Percentiles rank a stretch among this genome's conserved stretches.
Conservation (phyloP, 2,797 vertebrate genomes). For the Chanos chanos region DNA sequence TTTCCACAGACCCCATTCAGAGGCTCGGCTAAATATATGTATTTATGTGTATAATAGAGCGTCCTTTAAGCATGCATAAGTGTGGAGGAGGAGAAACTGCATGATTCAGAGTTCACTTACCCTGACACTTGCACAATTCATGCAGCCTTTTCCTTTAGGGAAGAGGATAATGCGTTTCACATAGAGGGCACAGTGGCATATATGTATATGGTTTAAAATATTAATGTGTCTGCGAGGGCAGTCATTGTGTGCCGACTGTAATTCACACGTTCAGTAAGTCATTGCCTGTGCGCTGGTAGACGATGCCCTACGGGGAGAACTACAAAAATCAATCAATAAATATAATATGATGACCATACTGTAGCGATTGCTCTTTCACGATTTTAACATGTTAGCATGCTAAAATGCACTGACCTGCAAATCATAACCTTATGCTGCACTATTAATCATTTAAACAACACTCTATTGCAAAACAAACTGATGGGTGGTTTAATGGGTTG, state of each 20-base stretch:
- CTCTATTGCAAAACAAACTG: constrained; percentile 15
- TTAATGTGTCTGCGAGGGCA: constrained; percentile 48
- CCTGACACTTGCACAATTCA: constrained; percentile 5
- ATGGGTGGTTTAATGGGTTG: constrained; percentile 23
- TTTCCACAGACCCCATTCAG: too few relatives aligned
- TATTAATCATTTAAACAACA: constrained; percentile 9
- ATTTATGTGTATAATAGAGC: too few relatives aligned
- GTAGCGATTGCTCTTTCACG: constrained; percentile 46
- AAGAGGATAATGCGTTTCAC: constrained; percentile 30
- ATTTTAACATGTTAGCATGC: constrained; percentile 32
- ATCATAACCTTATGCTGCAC: constrained; percentile 1
- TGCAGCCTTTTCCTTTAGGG: not conserved
- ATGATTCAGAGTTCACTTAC: not conserved
- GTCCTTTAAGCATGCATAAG: too few relatives aligned
- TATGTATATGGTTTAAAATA: constrained; percentile 59
- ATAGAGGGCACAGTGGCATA: constrained; percentile 21
- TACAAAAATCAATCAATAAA: constrained; percentile 40
- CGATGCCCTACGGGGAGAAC: constrained; percentile 46
- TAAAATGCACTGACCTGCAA: constrained; percentile 36
- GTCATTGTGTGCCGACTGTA: constrained; percentile 44
- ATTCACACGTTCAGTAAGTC: constrained; percentile 67
- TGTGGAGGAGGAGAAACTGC: not conserved
- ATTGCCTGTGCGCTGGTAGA: constrained; percentile 53
- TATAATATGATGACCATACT: constrained; percentile 46
- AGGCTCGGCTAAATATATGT: too few relatives aligned